Evolutionary conservation across 2,797 vertebrate species (phyloP), one percentile per base, ranked within the genome.

Genomic region (Acrossocheilus wenchowensis): DNA sequence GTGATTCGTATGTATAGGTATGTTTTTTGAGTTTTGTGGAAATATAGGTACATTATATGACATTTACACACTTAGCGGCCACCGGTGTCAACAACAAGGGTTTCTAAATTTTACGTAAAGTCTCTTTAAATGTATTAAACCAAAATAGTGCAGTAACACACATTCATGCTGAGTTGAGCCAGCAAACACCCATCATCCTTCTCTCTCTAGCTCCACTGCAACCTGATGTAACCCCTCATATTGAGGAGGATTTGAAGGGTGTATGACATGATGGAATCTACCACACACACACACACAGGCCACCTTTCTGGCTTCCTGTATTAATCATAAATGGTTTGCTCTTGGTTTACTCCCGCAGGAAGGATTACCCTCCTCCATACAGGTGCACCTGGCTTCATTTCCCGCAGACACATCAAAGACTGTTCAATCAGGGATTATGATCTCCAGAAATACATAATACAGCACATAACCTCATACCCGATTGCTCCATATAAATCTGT

Each of bases 371-470:
- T 83, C 83, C 64, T 41, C 41, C 54, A 21, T 45, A 87, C 91
- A 94, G 92, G 92, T 94, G 91, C 94, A 91, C 91, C 89, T 64
- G 75, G 50, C 74, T 89, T 93, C 92, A 91, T 87, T 92, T 94
- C 92, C 89, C 64, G 5, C 78, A 72, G 64, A 83, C 75, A 79
- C 45, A 90, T 88, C 86, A 68, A 73, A 73, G 50, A 77, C 74
- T 41, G 57, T 80, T 81, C 87, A 88, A 86, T 83, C 52, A 41
- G 30, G 86, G 86, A 91, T 89, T 86, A 87, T 62, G 62, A 75
- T 85, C 81, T 86, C 45, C 39, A 83, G 79, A 88, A 86, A 83
- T 66, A 74, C 74, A 83, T 45, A 39, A 81, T 48, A 68, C 34
- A 73, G 48, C 54, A 43, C 21, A 77, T 68, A 75, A 23, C 72